Percentiles rank a stretch among this genome's conserved stretches.
Conservation (phyloP, 2,113 vertebrate species). For the Lipophrys pholis region DNA sequence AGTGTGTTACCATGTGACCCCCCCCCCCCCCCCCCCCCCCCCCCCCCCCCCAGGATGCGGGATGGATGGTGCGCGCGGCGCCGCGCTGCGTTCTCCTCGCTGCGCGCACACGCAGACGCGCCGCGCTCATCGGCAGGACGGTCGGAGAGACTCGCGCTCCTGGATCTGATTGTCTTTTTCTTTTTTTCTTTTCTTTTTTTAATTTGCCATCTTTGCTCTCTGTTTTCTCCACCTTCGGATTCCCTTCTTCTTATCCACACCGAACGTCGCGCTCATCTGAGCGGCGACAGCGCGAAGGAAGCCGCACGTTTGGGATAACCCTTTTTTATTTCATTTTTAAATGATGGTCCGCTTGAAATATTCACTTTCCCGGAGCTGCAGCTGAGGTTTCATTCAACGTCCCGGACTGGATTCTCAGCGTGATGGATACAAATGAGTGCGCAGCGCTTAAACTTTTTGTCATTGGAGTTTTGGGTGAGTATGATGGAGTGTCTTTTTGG, state of each 20-base stretch:
- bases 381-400: constrained; percentile 64
- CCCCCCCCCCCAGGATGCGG: constrained; percentile 56
- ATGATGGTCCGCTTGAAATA: constrained; percentile 70
- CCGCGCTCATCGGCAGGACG: constrained; percentile 29
- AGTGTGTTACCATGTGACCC: no score
- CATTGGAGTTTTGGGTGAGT: constrained; percentile 78
- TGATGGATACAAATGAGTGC: constrained; percentile 76
- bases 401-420: constrained; percentile 50
- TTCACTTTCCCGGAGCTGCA: constrained; percentile 51
- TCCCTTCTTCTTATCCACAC: no score
- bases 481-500: background rate
- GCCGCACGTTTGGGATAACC: constrained; percentile 38
- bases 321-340: background rate
- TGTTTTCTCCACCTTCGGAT: background rate
- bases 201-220: background rate
- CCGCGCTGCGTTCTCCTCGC: constrained; percentile 49
- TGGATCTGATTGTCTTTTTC: constrained; percentile 20
- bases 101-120: constrained; percentile 21
- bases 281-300: constrained; percentile 34
- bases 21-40: constrained; percentile 1
- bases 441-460: constrained; percentile 77
- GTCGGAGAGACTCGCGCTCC: constrained; percentile 1
- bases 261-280: background rate
- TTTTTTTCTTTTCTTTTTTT: background rate
- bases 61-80: no score